These are phyloP conservation scores for Acanthosepion pharaonis DNA, from an alignment of 2,888 invertebrate species.

Conservation along the genomic window DNA sequence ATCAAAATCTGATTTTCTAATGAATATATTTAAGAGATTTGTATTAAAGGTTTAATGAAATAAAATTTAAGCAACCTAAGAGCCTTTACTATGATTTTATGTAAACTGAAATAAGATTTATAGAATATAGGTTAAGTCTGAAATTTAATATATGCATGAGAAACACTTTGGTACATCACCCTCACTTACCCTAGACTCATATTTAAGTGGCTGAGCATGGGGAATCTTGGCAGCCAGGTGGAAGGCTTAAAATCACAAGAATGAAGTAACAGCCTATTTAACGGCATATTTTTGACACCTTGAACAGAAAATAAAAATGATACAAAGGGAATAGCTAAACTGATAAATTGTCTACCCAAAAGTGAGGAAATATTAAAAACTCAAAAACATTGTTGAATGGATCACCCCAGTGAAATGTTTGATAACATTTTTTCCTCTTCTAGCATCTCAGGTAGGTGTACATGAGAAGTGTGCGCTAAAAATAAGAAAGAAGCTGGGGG, in stretches of 20 bases:
- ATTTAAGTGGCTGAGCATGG: neutral
- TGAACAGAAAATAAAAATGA: neutral
- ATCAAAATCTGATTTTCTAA: no score
- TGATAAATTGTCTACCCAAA: neutral
- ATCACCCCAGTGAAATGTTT: neutral
- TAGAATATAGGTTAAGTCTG: no score
- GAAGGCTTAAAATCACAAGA: neutral
- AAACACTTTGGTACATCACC: neutral
- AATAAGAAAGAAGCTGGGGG: neutral
- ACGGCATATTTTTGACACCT: neutral
- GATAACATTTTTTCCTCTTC: neutral
- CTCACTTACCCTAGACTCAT: no score
- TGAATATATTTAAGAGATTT: no score
- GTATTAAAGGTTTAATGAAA: no score
- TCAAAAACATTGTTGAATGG: neutral
- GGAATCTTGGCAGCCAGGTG: neutral
- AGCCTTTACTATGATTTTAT: no score
- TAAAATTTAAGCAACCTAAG: no score
- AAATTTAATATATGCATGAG: neutral
- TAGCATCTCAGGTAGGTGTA: neutral
- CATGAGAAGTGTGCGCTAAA: neutral
- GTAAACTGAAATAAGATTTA: no score
- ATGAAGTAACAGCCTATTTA: neutral
- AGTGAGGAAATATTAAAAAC: neutral
- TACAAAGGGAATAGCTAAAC: neutral